Evolutionary conservation across 2,797 vertebrate genomes (phyloP), one percentile per base, ranked within the genome.

Genomic region (Echiichthys vipera): DNA sequence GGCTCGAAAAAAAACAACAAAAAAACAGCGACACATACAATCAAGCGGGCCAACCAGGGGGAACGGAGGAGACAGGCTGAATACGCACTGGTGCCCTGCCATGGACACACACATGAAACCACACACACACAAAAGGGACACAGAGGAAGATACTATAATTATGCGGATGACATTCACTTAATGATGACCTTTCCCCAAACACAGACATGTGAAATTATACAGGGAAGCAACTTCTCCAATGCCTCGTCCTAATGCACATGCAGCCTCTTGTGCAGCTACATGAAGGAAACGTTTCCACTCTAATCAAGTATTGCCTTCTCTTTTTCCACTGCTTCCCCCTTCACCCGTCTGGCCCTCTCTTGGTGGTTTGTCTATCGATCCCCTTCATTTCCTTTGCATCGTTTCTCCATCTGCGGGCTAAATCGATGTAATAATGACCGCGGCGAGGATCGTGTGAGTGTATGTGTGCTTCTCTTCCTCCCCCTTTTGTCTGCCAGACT

Each of bases 1-100:
- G 54, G 74, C 88, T 78, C 36, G 7, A 69, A 77, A n/a, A n/a
- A n/a, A n/a, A n/a, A n/a, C n/a, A n/a, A n/a, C n/a, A n/a, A n/a
- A n/a, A n/a, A n/a, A 83, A 55, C 71, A 62, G 76, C 64, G 81
- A 89, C 83, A 90, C 72, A 82, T 88, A 87, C 78, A 86, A 84
- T 85, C 79, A 67, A 74, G 73, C 24, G 65, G 42, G 68, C 51
- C 42, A 64, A 77, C 30, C 68, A 57, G 24, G 77, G 71, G 65
- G 74, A 70, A 63, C 37, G 30, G 61, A 75, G 80, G 83, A 84
- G 77, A 71, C 54, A 49, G 74, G 53, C 72, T 0, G 67, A 74
- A 85, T 47, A 69, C 37, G 46, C 75, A 62, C 79, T 53, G 75
- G 68, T 73, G 65, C 67, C 30, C 56, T 29, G 73, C 81, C 81